Percentiles rank a stretch among this genome's conserved stretches.
phyloP scores from a whole-genome alignment of 37 sponge, comb jelly and placozoan genomes.

The Chondrilla cf. caribensis region DNA sequence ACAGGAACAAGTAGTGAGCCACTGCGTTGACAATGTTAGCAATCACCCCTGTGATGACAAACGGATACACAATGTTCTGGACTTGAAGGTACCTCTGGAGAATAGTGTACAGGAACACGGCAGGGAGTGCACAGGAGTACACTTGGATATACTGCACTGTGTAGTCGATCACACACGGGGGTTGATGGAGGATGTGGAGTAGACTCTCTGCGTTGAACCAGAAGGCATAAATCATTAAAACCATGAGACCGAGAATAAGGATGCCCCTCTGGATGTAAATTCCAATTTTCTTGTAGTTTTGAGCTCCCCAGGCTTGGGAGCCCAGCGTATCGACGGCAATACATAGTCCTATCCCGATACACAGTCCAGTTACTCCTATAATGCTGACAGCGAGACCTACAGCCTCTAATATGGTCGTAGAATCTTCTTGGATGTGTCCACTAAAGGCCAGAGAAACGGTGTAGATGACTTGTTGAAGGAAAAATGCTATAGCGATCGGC shows the following conservation, averaged over 20 bases:
- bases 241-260: constrained; percentile 20
- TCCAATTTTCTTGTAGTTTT: constrained; percentile 68
- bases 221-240: constrained; percentile 19
- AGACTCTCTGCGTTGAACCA: constrained; percentile 60
- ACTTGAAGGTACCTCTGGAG: constrained; percentile 59
- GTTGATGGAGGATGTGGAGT: constrained; percentile 39
- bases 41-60: constrained; percentile 15
- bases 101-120: constrained; percentile 19
- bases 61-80: constrained; percentile 54
- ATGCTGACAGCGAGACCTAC: constrained; percentile 15
- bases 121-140: not conserved
- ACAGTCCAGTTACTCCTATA: not conserved
- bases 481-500: constrained; percentile 1
- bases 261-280: constrained; percentile 42
- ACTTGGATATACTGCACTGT: not conserved
- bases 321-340: not conserved
- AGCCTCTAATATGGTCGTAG: constrained; percentile 26
- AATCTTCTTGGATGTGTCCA: constrained; percentile 41
- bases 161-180: constrained; percentile 50
- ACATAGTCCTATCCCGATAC: not conserved
- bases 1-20: constrained; percentile 36
- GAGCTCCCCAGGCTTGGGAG: constrained; percentile 51
- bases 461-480: constrained; percentile 41
- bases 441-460: constrained; percentile 32
- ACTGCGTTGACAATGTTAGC: constrained; percentile 17